Conservation (phyloP, 2,113 vertebrate genomes). For the Catagonus wagneri region DNA sequence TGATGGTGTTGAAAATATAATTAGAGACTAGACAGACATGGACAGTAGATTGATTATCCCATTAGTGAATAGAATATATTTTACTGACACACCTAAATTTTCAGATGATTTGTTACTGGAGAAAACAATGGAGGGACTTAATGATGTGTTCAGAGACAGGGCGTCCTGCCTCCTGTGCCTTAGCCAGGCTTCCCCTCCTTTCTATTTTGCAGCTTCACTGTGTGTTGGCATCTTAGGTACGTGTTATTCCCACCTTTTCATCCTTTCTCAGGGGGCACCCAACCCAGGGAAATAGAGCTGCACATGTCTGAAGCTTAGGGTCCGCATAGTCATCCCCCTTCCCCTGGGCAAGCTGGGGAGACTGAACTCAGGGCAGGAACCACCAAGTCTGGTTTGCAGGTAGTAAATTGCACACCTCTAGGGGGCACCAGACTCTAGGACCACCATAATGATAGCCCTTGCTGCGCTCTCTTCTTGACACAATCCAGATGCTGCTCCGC, state of each 20-base stretch:
- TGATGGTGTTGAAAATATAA: slow-evolving; percentile 4
- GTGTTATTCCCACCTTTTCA: not conserved
- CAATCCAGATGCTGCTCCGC: not conserved
- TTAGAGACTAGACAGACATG: not conserved
- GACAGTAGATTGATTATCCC: slow-evolving; percentile 61
- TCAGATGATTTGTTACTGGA: slow-evolving; percentile 19
- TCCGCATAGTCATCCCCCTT: not conserved
- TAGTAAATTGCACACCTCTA: not conserved
- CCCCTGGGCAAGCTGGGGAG: fast-evolving
- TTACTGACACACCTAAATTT: not conserved
- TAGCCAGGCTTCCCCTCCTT: not conserved
- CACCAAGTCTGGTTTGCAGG: not conserved
- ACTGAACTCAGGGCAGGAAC: not conserved
- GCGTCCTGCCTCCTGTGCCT: not conserved
- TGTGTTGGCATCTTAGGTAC: fast-evolving
- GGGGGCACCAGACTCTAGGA: not conserved
- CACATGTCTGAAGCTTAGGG: not conserved
- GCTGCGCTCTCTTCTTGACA: not conserved
- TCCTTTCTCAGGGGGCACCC: not conserved
- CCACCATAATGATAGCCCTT: fast-evolving
- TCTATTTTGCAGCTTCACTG: not conserved
- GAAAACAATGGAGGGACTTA: not conserved
- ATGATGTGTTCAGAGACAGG: not conserved
- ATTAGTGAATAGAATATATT: slow-evolving; percentile 45
- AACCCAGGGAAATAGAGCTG: not conserved